Conservation (phyloP, 2,113 vertebrate species). For the Athene cunicularia region DNA sequence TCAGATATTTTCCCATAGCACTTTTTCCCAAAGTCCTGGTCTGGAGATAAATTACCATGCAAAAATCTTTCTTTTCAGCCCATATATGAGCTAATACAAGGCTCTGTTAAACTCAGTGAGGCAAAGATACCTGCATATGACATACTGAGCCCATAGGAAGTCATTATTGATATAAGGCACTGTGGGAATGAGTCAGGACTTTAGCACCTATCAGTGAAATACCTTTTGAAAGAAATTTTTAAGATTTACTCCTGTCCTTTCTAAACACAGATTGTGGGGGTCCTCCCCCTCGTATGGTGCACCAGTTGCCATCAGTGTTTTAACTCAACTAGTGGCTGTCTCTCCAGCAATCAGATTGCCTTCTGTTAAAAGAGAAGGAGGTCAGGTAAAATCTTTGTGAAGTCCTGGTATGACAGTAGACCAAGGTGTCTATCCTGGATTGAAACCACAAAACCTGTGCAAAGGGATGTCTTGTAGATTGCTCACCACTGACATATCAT, state of each 20-base stretch:
- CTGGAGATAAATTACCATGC: background rate
- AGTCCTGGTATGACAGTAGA: background rate
- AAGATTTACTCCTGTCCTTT: background rate
- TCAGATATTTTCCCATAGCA: background rate
- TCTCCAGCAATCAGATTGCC: background rate
- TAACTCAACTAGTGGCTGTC: background rate
- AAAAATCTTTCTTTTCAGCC: background rate
- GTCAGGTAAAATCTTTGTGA: background rate
- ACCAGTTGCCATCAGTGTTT: rapidly evolving
- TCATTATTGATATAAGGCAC: background rate
- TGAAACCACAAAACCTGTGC: background rate
- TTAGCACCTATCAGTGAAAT: background rate
- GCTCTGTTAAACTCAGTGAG: background rate
- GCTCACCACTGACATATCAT: background rate
- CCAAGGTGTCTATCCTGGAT: background rate
- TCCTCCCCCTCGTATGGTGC: rapidly evolving
- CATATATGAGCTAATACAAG: background rate
- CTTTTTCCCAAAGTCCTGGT: background rate
- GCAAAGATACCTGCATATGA: background rate
- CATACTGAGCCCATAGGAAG: background rate
- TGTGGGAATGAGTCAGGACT: background rate
- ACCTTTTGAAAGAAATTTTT: background rate
- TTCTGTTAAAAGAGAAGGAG: background rate
- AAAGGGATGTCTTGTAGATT: background rate
- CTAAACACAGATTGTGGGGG: background rate